Base-by-base conservation (phyloP, 2,797 vertebrate genomes). In the Falco concolor region DNA sequence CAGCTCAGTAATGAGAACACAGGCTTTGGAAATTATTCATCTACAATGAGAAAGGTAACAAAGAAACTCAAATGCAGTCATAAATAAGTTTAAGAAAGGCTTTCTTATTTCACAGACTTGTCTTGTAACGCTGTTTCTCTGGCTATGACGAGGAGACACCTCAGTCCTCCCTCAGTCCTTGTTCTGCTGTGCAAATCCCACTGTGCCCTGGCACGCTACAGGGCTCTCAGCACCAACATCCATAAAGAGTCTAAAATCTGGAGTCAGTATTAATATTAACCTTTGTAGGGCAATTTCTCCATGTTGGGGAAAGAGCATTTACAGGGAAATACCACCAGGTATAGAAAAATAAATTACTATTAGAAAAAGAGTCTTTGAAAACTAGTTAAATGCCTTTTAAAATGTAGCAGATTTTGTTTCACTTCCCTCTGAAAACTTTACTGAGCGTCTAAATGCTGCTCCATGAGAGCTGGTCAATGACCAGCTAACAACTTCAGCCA, bases 1-100 rank as follows among this genome's bases (percentile, higher is more conserved):
- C 24, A 56, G 81, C 45, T 44, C 45, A 11, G 16, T 53, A 92
- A 84, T 16, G 36, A 88, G 84, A 95, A 72, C 7, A 52, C 14
- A 34, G 16, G 65, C 74, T 91, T 87, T 87, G 79, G 74, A 93
- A 95, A 95, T 84, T 53, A 75, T 69, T 85, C 61, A 87, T 17
- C 47, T 61, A 38, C 56, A 54, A 18, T 5, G 23, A 45, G 38
- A 56, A 89, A 87, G 6, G 30, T n/a, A 74, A 54, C 28, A 68
- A 56, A 73, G 36, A 64, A 68, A 56, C 16, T 40, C 7, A 25
- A 52, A 13, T 7, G 22, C 11, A 68, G 45, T 18, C 4, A 25
- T 16, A 60, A 90, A 22, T 3, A 47, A 65, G 10, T 40, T 85
- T 21, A 74, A 72, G 52, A 32, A 53, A 65, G 27, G 13, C 5